Conservation (phyloP, 2,113 vertebrate species). For the Potamarius usumacintae region DNA sequence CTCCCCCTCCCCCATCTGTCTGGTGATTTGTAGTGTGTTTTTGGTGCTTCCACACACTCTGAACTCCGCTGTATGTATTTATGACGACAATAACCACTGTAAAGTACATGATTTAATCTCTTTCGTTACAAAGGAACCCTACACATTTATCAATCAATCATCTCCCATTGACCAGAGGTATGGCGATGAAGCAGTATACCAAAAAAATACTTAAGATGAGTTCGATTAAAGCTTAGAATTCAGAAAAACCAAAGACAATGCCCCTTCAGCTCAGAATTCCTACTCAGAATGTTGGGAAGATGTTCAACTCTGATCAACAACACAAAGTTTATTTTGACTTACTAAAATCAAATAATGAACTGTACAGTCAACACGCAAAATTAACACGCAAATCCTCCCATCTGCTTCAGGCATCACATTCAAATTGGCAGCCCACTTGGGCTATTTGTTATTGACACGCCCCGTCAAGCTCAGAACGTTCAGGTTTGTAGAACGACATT, state of each 20-base stretch:
- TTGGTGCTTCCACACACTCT: neutral
- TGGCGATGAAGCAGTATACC: neutral
- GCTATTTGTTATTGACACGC: too few species aligned
- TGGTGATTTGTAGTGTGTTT: constrained; percentile 27
- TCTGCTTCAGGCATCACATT: too few species aligned
- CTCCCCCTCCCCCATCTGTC: neutral
- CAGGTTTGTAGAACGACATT: too few species aligned
- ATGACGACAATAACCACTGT: neutral
- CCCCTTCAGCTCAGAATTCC: neutral
- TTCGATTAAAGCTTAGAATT: neutral
- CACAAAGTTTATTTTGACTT: neutral
- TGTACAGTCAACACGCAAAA: too few species aligned
- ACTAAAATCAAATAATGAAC: too few species aligned
- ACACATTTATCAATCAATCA: neutral
- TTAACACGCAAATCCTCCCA: too few species aligned
- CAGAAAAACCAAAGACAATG: neutral
- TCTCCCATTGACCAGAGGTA: neutral
- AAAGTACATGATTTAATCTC: neutral
- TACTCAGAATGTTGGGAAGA: neutral
- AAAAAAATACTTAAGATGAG: neutral
- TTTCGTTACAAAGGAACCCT: neutral
- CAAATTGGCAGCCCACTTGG: too few species aligned
- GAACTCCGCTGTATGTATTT: neutral
- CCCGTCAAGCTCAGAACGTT: too few species aligned
- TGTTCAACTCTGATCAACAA: neutral